Evolutionary conservation across 1,140 invertebrate species (phyloP).

Genomic region (Paraescarpia echinospica): DNA sequence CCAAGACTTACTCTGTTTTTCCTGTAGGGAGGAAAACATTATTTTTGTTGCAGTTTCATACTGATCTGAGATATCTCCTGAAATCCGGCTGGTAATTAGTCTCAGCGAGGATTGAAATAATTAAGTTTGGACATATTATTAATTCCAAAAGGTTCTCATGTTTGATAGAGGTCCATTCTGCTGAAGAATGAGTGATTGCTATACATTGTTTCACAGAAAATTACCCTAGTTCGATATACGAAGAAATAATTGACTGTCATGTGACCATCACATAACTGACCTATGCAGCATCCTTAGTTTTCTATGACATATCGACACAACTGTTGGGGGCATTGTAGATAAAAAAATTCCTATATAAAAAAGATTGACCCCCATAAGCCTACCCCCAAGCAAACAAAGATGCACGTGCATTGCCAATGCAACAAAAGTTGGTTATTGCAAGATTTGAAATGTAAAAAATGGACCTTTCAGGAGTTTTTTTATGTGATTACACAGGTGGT

Average conservation of each 20-base stretch:
- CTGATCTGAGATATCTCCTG: not conserved
- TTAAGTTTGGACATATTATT: not conserved
- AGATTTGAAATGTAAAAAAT: too few relatives aligned
- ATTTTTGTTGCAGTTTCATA: not conserved
- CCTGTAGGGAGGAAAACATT: not conserved
- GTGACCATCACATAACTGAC: not conserved
- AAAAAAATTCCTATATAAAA: too few relatives aligned
- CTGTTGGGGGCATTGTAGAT: too few relatives aligned
- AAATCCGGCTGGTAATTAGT: not conserved
- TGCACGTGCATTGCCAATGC: too few relatives aligned
- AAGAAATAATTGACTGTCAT: not conserved
- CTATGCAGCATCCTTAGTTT: not conserved
- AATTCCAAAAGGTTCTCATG: not conserved
- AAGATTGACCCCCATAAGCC: too few relatives aligned
- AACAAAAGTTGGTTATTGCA: too few relatives aligned
- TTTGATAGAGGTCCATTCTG: not conserved
- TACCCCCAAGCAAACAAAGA: too few relatives aligned
- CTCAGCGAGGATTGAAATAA: not conserved
- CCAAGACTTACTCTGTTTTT: not conserved
- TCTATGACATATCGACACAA: not conserved
- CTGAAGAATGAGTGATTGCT: not conserved
- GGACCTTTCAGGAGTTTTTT: too few relatives aligned
- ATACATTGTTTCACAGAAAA: not conserved
- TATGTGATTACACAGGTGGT: too few relatives aligned
- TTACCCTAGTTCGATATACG: not conserved